Evolutionary conservation across 2,888 invertebrate species (phyloP).

Genomic region (Rhyacophila evoluta): DNA sequence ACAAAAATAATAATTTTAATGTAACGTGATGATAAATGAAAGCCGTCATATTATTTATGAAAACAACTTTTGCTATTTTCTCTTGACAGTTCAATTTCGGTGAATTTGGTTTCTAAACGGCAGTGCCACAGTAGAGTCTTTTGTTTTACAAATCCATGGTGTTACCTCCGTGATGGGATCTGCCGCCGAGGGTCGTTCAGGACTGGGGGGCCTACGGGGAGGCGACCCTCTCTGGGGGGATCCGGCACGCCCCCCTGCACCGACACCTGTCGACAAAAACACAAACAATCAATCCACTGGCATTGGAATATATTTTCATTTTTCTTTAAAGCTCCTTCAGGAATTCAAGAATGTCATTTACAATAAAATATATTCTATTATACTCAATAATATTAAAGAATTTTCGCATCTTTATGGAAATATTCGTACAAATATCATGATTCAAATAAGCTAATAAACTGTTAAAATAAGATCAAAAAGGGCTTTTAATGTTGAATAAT

Average conservation of each 20-base stretch:
- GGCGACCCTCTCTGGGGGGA: conserved; percentile 67
- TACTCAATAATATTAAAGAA: too few relatives aligned
- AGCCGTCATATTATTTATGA: background rate
- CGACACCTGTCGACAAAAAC: conserved; percentile 64
- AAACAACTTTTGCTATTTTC: background rate
- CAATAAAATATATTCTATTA: too few relatives aligned
- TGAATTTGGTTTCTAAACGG: background rate
- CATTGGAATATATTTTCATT: background rate
- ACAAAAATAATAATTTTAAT: too few relatives aligned
- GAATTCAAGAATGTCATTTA: too few relatives aligned
- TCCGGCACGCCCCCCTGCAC: conserved; percentile 62
- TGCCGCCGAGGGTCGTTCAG: conserved; percentile 76
- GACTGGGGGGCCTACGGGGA: conserved; percentile 70
- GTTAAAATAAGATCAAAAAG: too few relatives aligned
- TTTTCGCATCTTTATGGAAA: too few relatives aligned
- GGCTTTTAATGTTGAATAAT: too few relatives aligned
- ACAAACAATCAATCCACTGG: conserved; percentile 28
- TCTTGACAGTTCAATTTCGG: background rate
- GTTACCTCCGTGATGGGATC: conserved; percentile 75
- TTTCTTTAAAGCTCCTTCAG: background rate
- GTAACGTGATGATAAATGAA: too few relatives aligned
- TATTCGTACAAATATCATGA: too few relatives aligned
- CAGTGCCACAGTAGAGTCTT: background rate
- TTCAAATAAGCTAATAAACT: too few relatives aligned
- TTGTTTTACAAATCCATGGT: conserved; percentile 1